Percentiles rank a stretch among this genome's conserved stretches.
phyloP scores from a whole-genome alignment of 2,113 vertebrate species.

The Murina feae region DNA sequence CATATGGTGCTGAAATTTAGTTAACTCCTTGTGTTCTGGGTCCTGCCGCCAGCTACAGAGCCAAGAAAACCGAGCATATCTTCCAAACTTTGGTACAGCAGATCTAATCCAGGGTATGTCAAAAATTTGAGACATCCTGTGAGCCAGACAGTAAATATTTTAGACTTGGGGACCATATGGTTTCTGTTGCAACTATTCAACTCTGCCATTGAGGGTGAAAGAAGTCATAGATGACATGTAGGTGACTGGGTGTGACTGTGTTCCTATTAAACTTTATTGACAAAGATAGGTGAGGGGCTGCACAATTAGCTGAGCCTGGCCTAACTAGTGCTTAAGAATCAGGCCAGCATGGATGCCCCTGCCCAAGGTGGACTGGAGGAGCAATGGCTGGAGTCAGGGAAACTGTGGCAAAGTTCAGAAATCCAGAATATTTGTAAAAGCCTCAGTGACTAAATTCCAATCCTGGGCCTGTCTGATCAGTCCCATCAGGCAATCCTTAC shows the following conservation, averaged over 20 bases:
- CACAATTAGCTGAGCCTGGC: not conserved
- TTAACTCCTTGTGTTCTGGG: slow-evolving; percentile 59
- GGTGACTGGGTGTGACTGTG: not conserved
- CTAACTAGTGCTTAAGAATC: not conserved
- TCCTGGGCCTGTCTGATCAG: not conserved
- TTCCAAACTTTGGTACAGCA: not conserved
- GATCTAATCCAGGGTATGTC: not conserved
- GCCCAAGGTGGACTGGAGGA: not conserved
- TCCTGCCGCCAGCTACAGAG: not conserved
- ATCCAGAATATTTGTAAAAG: not conserved
- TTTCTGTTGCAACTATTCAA: not conserved
- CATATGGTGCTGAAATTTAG: slow-evolving; percentile 37
- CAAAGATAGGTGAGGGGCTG: not conserved
- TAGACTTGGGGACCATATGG: not conserved
- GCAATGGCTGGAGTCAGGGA: not conserved
- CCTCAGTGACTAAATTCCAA: not conserved
- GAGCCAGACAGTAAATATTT: slow-evolving; percentile 9
- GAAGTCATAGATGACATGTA: not conserved
- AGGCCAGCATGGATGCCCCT: not conserved
- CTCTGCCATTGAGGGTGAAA: not conserved
- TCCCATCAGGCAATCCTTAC: not conserved
- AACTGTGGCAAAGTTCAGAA: not conserved
- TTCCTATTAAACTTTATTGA: slow-evolving; percentile 54
- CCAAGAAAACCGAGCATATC: not conserved
- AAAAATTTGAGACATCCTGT: no score